Evolutionary conservation across 2,888 invertebrate species (phyloP).

Genomic region (Nemoura dubitans): DNA sequence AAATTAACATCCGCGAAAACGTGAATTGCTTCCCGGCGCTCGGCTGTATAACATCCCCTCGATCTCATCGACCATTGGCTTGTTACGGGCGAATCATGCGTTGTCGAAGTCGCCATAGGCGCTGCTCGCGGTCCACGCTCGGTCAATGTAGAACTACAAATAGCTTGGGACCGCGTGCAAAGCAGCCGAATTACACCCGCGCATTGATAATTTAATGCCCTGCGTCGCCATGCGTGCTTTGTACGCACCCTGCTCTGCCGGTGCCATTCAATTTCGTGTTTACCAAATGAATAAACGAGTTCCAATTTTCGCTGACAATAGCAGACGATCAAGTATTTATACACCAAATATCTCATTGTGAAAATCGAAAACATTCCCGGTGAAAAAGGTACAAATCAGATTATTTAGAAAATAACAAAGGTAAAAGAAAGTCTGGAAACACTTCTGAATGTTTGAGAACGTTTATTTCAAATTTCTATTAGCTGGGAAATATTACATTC

Average conservation of each 20-base stretch:
- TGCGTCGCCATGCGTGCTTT: background rate
- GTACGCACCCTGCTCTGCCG: background rate
- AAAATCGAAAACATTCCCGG: background rate
- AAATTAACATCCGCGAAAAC: background rate
- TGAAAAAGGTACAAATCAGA: background rate
- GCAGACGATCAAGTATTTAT: background rate
- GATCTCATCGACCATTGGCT: no score
- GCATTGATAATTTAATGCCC: background rate
- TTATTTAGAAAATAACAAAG: background rate
- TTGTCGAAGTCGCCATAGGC: no score
- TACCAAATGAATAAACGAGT: slow-evolving; percentile 22
- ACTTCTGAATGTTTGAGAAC: background rate
- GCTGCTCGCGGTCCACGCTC: no score
- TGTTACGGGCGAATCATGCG: no score
- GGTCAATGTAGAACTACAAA: background rate
- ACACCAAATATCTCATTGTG: background rate
- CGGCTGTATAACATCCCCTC: no score
- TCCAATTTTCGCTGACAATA: background rate
- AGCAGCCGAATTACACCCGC: background rate
- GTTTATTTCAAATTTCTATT: background rate
- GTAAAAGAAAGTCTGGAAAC: background rate
- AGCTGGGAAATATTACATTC: background rate
- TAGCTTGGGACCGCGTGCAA: background rate
- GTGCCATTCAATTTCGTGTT: background rate
- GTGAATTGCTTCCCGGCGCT: background rate